phyloP scores from a whole-genome alignment of 1,140 invertebrate genomes.

The Magallana gigas region DNA sequence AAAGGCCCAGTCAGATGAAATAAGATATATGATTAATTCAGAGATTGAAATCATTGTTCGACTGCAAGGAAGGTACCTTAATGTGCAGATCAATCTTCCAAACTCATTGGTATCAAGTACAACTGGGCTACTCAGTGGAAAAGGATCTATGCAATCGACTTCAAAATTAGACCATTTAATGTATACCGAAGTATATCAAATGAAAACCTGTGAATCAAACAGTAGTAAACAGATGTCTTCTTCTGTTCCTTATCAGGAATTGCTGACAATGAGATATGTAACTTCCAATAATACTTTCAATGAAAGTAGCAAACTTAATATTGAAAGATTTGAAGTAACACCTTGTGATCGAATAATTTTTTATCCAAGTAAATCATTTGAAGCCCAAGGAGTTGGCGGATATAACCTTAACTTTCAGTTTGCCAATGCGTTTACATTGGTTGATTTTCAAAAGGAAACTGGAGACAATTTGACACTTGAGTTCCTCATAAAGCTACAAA shows the following conservation, averaged over 20 bases:
- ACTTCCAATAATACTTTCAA: not conserved
- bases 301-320: constrained; percentile 27
- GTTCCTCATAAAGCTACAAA: constrained; percentile 55
- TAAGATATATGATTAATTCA: constrained; percentile 45
- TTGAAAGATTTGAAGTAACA: constrained; percentile 43
- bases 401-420: constrained; percentile 58
- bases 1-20: constrained; percentile 45
- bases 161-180: constrained; percentile 51
- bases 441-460: constrained; percentile 51
- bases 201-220: constrained; percentile 29
- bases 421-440: constrained; percentile 52
- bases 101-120: constrained; percentile 35
- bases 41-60: constrained; percentile 47
- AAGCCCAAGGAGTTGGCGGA: constrained; percentile 55
- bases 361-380: constrained; percentile 52
- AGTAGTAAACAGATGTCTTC: constrained; percentile 10
- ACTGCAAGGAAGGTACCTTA: constrained; percentile 54
- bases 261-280: constrained; percentile 8
- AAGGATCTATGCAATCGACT: constrained; percentile 21
- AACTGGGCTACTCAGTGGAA: constrained; percentile 57
- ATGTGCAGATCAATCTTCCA: constrained; percentile 43
- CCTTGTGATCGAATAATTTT: constrained; percentile 58
- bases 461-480: constrained; percentile 59
- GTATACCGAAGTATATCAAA: constrained; percentile 44
- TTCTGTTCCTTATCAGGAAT: not conserved